Evolutionary conservation across 2,113 vertebrate species (phyloP), one percentile per base, ranked within the genome.

Genomic region (Malurus melanocephalus): DNA sequence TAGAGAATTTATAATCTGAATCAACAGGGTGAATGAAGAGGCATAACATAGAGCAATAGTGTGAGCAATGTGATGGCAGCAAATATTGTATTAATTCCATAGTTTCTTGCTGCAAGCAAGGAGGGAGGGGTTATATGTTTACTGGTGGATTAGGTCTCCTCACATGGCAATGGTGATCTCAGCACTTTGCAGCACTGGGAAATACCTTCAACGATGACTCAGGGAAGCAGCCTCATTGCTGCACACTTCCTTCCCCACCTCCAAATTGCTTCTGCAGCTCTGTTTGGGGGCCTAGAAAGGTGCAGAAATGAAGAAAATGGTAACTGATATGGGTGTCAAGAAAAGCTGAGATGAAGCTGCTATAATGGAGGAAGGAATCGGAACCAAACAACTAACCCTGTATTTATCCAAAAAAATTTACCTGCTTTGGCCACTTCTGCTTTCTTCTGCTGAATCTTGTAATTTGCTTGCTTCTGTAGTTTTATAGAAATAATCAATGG

Each of bases 51-150:
- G 77, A 93, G 43, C 30, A 86, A 48, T 68, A 61, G 87, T 72
- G 71, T 92, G 91, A 93, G 84, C 71, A 87, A 85, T 75, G 49
- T 90, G 85, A 90, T 93, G 85, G 74, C 87, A 95, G 66, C 73
- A 90, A 92, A 92, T 26, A 8, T 86, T 83, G 66, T 35, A 59
- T 75, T 71, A 72, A 57, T 78, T 90, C 77, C 24, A 24, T 66
- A 40, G 87, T 87, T 88, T 84, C 81, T 64, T 56, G 57, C 61
- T 78, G 64, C 71, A 92, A 85, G 18, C 15, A 82, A 77, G 38
- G 46, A 79, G 55, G 52, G 55, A 89, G 56, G 10, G 2, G 32
- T 90, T 65, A 42, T 16, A 6, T 73, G 24, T 80, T 85, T 61
- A 10, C 53, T 73, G 19, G 11, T 73, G 43, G 24, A 76, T 77